Percentiles rank a stretch among this genome's conserved stretches.
These are phyloP conservation scores for Acromyrmex echinatior DNA, from an alignment of 1,140 invertebrate species.

Conservation along the genomic window DNA sequence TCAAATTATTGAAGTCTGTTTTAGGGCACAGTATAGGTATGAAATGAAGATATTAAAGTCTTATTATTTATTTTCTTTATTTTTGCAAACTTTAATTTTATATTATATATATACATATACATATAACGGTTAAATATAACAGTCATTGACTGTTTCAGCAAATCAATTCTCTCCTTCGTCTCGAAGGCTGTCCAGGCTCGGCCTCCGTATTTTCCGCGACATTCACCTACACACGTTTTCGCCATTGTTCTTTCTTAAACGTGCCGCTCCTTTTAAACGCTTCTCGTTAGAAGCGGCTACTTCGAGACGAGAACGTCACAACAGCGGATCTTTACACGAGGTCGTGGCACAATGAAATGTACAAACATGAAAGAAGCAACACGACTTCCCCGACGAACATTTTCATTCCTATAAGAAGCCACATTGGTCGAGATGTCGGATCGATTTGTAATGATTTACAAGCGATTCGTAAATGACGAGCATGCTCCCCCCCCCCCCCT, in stretches of 20 bases:
- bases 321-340: conserved; percentile 48
- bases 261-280: conserved; percentile 57
- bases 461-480: conserved; percentile 10
- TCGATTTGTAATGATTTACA: conserved; percentile 62
- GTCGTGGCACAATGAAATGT: conserved; percentile 10
- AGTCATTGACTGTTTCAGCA: background rate
- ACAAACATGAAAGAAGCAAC: conserved; percentile 46
- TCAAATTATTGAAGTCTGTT: no score
- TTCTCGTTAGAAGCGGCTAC: conserved; percentile 50
- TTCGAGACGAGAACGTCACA: conserved; percentile 32
- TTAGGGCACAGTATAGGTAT: no score
- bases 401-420: conserved; percentile 23
- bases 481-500: background rate
- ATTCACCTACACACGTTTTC: conserved; percentile 55
- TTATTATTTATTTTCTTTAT: no score
- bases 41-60: no score
- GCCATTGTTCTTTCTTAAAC: conserved; percentile 61
- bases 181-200: conserved; percentile 36
- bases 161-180: conserved; percentile 33
- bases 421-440: conserved; percentile 55
- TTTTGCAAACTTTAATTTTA: no score
- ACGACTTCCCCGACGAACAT: conserved; percentile 30
- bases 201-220: conserved; percentile 53
- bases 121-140: background rate
- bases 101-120: no score